Evolutionary conservation across 2,888 invertebrate genomes (phyloP), one percentile per base, ranked within the genome.

Genomic region (Pseudococcus jackbeardsleyi): DNA sequence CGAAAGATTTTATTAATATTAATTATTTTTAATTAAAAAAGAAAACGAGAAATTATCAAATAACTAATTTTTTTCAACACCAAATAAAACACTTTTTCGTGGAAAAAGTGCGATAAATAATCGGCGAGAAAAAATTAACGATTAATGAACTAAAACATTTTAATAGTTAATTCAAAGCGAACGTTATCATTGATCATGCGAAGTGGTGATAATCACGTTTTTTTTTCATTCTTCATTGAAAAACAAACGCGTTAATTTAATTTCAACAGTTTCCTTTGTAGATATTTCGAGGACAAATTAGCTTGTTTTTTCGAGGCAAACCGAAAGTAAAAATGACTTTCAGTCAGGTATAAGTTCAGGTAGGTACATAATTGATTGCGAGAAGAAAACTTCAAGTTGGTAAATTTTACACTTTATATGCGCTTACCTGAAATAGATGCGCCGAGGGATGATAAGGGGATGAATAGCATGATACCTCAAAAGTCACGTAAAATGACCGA

Each of bases 91-190:
- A 9, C n/a, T 79, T 79, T 79, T 79, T 79, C 42, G 17, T n/a
- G 42, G 42, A 42, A 42, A 79, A 46, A 4, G n/a, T 6, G 54
- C 54, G 19, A 59, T 59, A 42, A 33, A 79, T 79, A 79, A 79
- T 79, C 42, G 42, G 26, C 79, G 79, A 39, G 42, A 79, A 79
- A n/a, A 79, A 79, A 79, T 79, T 79, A 79, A 79, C 79, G 42
- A 79, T 79, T 79, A 79, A 79, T 79, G 79, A 79, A 42, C 79
- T 79, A 79, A 79, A 46, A 79, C 79, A 79, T 79, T 79, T 79
- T 79, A 79, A 79, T 79, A 79, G 79, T 79, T 79, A 79, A 79
- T 79, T 79, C 79, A 79, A 79, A 26, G 42, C n/a, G n/a, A 79
- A 79, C 79, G 79, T 77, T 79, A 79, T 79, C 79, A 26, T 79